Percentiles rank a stretch among this genome's conserved stretches.
Conservation (phyloP, 2,888 invertebrate species). For the Eulithis prunata region DNA sequence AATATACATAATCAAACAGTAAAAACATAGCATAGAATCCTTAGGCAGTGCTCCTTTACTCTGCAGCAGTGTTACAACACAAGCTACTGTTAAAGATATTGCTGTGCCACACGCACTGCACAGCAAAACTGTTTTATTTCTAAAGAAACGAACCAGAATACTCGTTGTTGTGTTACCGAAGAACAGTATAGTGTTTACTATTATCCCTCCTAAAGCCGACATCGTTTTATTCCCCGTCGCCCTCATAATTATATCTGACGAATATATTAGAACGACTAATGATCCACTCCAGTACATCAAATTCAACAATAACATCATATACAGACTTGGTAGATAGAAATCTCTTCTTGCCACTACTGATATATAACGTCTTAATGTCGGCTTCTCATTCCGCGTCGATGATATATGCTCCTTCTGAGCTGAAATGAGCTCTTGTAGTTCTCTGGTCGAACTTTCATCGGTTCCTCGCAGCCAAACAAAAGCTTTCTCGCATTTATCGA, state of each 20-base stretch:
- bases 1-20: conserved; percentile 33
- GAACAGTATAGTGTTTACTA: too few species aligned
- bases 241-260: too few species aligned
- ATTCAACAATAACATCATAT: too few species aligned
- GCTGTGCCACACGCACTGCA: conserved; percentile 12
- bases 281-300: too few species aligned
- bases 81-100: conserved; percentile 5
- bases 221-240: too few species aligned
- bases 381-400: too few species aligned
- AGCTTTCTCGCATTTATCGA: conserved; percentile 31
- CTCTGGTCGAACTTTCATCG: conserved; percentile 21
- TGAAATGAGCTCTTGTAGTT: conserved; percentile 8
- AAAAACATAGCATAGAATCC: conserved; percentile 32
- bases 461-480: conserved; percentile 41
- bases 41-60: conserved; percentile 20
- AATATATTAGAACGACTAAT: too few species aligned
- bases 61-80: conserved; percentile 30
- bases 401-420: conserved; percentile 2
- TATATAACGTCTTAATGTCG: too few species aligned
- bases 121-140: conserved; percentile 32
- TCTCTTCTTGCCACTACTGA: too few species aligned
- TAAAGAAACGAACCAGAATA: neutral
- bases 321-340: too few species aligned
- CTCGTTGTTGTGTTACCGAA: neutral
- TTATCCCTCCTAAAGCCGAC: too few species aligned